Conservation (phyloP, 2,797 vertebrate species). For the Rachycentron canadum region DNA sequence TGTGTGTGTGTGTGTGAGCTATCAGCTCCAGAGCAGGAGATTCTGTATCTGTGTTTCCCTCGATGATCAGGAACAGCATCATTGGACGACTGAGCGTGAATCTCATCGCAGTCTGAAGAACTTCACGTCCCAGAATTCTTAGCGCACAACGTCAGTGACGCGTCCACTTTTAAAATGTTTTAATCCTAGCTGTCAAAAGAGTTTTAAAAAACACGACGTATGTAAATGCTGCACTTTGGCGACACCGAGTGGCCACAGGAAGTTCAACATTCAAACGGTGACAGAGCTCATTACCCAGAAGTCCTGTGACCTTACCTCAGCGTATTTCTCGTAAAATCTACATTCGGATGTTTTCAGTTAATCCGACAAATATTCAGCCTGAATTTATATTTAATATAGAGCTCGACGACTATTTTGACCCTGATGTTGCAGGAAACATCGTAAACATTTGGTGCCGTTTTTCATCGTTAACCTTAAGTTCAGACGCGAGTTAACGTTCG, state of each 20-base stretch:
- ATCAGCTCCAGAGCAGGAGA: constrained; percentile 4
- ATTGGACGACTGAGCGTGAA: background rate
- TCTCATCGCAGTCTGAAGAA: background rate
- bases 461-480: no score
- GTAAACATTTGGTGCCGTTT: no score
- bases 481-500: no score
- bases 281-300: background rate
- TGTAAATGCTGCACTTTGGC: constrained; percentile 8
- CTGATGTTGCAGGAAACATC: background rate
- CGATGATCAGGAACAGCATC: background rate
- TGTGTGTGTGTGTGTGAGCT: constrained; percentile 6
- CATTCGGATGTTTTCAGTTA: no score
- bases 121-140: constrained; percentile 1
- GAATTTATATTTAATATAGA: no score
- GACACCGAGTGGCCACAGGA: constrained; percentile 38
- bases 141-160: no score
- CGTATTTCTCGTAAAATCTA: background rate
- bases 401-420: no score
- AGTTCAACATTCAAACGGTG: background rate
- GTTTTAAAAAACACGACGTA: no score
- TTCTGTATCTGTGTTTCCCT: constrained; percentile 13
- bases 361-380: no score
- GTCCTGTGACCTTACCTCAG: background rate
- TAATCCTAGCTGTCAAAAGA: no score
- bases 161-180: background rate